Base-by-base conservation (phyloP, 2,888 invertebrate genomes). In the Xylota segnis region DNA sequence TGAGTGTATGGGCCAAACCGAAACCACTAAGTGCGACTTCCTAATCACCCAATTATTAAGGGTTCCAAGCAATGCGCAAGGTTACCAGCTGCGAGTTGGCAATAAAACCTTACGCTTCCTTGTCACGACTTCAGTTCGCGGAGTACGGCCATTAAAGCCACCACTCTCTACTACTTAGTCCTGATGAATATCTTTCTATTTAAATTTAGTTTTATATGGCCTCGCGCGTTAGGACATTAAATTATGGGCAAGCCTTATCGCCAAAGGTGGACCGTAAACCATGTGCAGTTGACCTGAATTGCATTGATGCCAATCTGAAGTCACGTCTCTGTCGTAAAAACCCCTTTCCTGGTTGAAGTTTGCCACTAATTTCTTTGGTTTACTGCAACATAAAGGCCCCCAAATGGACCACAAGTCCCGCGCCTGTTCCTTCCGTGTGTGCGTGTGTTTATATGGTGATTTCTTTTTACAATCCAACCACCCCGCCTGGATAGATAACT, bases 251-350 rank as follows among this genome's bases (percentile, higher is more conserved):
- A n/a, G 72, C 34, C 59, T 65, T 32, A 83, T 58, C 70, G 27
- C 47, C 71, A 70, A 74, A 79, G 68, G 75, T 82, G 58, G 45
- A 75, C 74, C 59, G 45, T 76, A 81, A 81, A 37, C 47, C 61
- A 68, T 63, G 50, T 82, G 86, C 86, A 86, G 65, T 72, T 72
- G 66, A 66, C 75, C 82, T n/a, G 43, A 76, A 86, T 56, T 84
- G 79, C 82, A 82, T 50, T 66, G 61, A 82, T 68, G 61, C 58
- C 61, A 23, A 56, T 74, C 72, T 47, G 27, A 50, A 75, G 82
- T 86, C 86, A 86, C 86, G 86, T 86, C 61, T 59, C 29, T 40
- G 34, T 72, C 82, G 58, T 86, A 77, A 86, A n/a, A 86, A 82
- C 50, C 68, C 61, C 58, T 68, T 82, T 56, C 71, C 71, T 23